Percentiles rank a stretch among this genome's conserved stretches.
These are phyloP conservation scores for Poecilia velifera DNA, from an alignment of 2,797 vertebrate genomes.

Conservation along the genomic window DNA sequence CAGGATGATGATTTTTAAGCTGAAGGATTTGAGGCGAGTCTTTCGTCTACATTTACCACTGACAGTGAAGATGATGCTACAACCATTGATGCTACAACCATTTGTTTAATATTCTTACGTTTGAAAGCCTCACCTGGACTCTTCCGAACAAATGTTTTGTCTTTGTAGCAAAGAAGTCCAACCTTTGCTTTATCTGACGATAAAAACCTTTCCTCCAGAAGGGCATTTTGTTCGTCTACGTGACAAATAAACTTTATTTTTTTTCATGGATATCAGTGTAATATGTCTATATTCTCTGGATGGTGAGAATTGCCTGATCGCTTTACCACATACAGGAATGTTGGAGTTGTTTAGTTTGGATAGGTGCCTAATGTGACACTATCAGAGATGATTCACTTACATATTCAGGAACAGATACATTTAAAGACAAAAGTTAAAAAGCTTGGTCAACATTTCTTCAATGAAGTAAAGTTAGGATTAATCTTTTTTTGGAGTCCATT, in stretches of 20 bases:
- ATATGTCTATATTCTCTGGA: background rate
- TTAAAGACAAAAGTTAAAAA: background rate
- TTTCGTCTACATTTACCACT: background rate
- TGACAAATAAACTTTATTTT: background rate
- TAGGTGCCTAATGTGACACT: background rate
- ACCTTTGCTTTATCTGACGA: background rate
- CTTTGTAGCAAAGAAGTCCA: background rate
- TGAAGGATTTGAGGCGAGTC: background rate
- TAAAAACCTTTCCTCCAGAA: background rate
- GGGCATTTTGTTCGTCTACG: background rate
- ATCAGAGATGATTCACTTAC: background rate
- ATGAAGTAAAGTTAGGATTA: background rate
- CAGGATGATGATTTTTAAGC: background rate
- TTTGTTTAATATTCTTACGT: background rate
- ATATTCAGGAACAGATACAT: slow-evolving; percentile 4
- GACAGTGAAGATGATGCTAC: background rate
- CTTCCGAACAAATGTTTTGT: background rate
- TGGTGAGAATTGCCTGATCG: background rate
- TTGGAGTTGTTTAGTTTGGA: background rate
- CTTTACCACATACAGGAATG: background rate
- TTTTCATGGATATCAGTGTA: background rate
- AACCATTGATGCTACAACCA: background rate
- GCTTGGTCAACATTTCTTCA: background rate
- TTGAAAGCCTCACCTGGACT: background rate
- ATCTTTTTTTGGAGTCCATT: background rate